These are phyloP conservation scores for Aleadryas rufinucha DNA, from an alignment of 2,113 vertebrate genomes.

Conservation along the genomic window DNA sequence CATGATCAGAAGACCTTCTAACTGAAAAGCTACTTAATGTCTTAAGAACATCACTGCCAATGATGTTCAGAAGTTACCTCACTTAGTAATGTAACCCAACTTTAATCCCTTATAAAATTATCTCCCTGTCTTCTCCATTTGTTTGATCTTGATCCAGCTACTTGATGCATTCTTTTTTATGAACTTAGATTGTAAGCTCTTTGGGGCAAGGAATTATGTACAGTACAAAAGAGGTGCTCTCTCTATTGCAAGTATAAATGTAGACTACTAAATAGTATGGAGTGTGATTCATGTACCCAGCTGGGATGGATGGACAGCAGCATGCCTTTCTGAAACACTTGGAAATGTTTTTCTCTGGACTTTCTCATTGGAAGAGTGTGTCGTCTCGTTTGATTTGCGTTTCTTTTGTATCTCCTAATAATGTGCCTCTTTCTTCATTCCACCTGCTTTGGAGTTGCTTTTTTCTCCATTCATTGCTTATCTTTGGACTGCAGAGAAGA, in stretches of 20 bases:
- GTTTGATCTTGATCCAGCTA: neutral
- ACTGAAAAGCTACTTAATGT: neutral
- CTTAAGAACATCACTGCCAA: neutral
- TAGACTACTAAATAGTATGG: neutral
- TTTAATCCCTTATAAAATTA: neutral
- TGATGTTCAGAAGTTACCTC: constrained; percentile 34
- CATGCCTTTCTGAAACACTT: neutral
- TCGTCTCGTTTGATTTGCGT: rapidly evolving
- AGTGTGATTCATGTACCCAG: neutral
- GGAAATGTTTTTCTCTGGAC: neutral
- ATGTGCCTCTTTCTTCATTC: neutral
- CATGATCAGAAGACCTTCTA: neutral
- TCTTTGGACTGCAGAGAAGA: neutral
- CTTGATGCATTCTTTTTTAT: neutral
- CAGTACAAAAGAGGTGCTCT: neutral
- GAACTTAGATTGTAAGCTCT: constrained; percentile 45
- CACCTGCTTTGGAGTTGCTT: neutral
- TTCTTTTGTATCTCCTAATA: neutral
- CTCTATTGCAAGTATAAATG: neutral
- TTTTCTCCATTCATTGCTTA: neutral
- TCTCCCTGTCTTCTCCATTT: neutral
- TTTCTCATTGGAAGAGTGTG: neutral
- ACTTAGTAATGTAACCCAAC: neutral
- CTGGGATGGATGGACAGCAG: neutral
- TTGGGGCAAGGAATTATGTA: neutral